Evolutionary conservation across 2,113 vertebrate species (phyloP).

Genomic region (Pheucticus melanocephalus): DNA sequence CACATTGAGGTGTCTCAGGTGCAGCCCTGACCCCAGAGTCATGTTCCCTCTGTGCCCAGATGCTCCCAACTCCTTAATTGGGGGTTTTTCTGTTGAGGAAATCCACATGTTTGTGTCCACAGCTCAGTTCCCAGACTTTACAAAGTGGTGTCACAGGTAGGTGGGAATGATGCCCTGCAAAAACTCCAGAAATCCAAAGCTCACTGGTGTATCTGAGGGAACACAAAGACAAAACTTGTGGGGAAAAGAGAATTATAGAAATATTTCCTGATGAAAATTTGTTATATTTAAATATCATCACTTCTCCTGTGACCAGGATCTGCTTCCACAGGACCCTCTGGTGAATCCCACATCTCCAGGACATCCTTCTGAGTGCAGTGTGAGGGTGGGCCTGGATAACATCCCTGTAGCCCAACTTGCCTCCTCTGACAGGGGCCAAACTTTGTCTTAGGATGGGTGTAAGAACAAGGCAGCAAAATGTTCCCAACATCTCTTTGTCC

Average conservation of each 20-base stretch:
- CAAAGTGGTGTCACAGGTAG: background rate
- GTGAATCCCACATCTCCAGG: background rate
- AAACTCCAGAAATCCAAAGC: background rate
- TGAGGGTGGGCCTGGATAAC: background rate
- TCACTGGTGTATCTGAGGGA: background rate
- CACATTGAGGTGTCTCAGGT: background rate
- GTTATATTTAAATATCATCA: background rate
- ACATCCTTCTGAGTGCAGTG: rapidly evolving
- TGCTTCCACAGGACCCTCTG: background rate
- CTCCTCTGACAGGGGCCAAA: background rate
- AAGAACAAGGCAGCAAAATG: background rate
- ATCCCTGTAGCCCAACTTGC: background rate
- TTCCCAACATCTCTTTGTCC: background rate
- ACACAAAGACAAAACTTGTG: background rate
- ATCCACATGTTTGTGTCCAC: background rate
- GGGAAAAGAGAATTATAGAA: background rate
- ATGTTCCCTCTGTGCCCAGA: background rate
- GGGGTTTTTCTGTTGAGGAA: background rate
- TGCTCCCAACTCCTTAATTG: rapidly evolving
- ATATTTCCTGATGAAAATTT: background rate
- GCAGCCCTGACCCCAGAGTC: background rate
- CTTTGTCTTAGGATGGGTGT: background rate
- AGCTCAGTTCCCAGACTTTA: background rate
- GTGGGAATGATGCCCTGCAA: background rate
- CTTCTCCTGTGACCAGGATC: background rate